Conservation (phyloP, 2,888 invertebrate species). For the Ormyrus thymus region DNA sequence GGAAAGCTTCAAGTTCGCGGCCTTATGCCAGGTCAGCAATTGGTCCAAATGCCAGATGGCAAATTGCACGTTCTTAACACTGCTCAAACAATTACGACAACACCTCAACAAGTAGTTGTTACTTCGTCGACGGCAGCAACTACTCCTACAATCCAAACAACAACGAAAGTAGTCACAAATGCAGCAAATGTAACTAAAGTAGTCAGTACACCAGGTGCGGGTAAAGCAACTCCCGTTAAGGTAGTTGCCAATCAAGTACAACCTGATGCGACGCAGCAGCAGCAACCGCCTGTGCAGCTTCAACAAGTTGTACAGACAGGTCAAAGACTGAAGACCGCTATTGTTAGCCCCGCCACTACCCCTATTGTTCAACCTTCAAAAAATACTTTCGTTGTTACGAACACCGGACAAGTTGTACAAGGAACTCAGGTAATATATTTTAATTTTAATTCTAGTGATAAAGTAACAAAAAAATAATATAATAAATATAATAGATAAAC, state of each 20-base stretch:
- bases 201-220: slow-evolving; percentile 57
- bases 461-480: no score
- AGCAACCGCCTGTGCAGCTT: slow-evolving; percentile 62
- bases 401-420: slow-evolving; percentile 71
- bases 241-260: slow-evolving; percentile 65
- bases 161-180: slow-evolving; percentile 58
- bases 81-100: slow-evolving; percentile 60
- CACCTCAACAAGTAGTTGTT: slow-evolving; percentile 49
- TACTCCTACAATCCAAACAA: slow-evolving; percentile 19
- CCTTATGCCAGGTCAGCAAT: slow-evolving; percentile 92
- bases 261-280: slow-evolving; percentile 58
- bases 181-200: slow-evolving; percentile 58
- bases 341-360: slow-evolving; percentile 61
- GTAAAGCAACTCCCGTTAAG: slow-evolving; percentile 64
- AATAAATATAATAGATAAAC: no score
- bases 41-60: slow-evolving; percentile 95
- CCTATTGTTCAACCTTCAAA: slow-evolving; percentile 65
- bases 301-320: slow-evolving; percentile 63
- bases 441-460: not conserved
- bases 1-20: slow-evolving; percentile 95
- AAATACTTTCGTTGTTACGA: slow-evolving; percentile 68
- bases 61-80: slow-evolving; percentile 89
- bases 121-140: slow-evolving; percentile 72
- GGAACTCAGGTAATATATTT: slow-evolving; percentile 59
- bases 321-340: slow-evolving; percentile 63